A percentile compares a stretch with the other conserved stretches of the same genome.
Evolutionary conservation across 2,113 vertebrate species (phyloP).

Genomic region (Furnarius figulus): DNA sequence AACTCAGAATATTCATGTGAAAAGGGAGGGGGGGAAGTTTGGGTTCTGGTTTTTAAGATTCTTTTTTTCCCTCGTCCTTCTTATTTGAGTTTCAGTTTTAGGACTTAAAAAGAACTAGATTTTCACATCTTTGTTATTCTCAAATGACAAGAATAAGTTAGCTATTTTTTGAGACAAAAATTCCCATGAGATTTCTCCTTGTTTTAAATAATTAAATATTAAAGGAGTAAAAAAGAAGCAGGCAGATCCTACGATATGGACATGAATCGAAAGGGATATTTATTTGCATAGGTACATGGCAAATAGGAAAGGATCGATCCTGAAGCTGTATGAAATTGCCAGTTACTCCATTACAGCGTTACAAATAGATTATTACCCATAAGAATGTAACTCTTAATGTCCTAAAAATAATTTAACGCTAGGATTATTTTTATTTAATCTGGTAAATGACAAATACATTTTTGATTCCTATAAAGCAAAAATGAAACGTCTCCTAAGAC

Average conservation of each 20-base stretch:
- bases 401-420: conserved; percentile 47
- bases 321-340: neutral
- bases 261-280: conserved; percentile 15
- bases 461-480: conserved; percentile 69
- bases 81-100: conserved; percentile 52
- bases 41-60: conserved; percentile 13
- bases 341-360: conserved; percentile 39
- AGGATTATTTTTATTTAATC: conserved; percentile 49
- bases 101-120: conserved; percentile 31
- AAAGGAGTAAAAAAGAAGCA: conserved; percentile 29
- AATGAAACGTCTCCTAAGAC: conserved; percentile 59
- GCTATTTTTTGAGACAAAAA: conserved; percentile 35
- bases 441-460: conserved; percentile 2
- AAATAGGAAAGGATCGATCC: conserved; percentile 28
- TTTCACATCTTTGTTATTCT: conserved; percentile 29
- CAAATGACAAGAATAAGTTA: conserved; percentile 6
- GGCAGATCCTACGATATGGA: neutral
- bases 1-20: conserved; percentile 2
- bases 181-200: neutral
- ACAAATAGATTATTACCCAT: conserved; percentile 11
- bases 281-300: conserved; percentile 48
- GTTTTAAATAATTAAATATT: conserved; percentile 61
- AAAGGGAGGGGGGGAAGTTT: neutral
- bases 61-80: neutral
- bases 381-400: neutral